phyloP scores from a whole-genome alignment of 2,888 invertebrate genomes.

The Mimachlamys varia region DNA sequence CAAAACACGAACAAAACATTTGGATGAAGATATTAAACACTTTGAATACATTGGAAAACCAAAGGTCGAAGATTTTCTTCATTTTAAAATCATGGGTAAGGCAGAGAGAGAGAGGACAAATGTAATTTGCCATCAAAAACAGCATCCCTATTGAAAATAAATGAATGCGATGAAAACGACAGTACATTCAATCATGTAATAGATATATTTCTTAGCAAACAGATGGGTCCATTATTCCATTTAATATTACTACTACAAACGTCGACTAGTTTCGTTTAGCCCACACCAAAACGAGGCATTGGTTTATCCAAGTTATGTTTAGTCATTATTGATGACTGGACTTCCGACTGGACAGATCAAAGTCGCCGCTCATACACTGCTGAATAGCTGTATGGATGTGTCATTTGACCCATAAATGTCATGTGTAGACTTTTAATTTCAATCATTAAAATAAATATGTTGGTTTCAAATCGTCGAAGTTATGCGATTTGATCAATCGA shows the following conservation, averaged over 20 bases:
- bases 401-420: not conserved
- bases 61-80: too few relatives aligned
- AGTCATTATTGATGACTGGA: not conserved
- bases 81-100: too few relatives aligned
- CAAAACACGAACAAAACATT: too few relatives aligned
- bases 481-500: not conserved
- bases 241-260: not conserved
- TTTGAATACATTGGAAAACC: too few relatives aligned
- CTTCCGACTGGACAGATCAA: not conserved
- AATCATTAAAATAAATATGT: not conserved
- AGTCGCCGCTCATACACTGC: not conserved
- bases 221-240: not conserved
- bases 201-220: not conserved
- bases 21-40: too few relatives aligned
- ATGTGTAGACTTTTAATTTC: not conserved
- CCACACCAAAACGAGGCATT: not conserved
- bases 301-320: not conserved
- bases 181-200: not conserved
- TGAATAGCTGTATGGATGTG: not conserved
- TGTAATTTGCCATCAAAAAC: too few relatives aligned
- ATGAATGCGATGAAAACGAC: too few relatives aligned
- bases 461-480: not conserved
- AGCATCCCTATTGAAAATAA: too few relatives aligned
- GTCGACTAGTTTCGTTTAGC: not conserved
- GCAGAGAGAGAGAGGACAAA: too few relatives aligned